Evolutionary conservation across 2,113 vertebrate species (phyloP).

Genomic region (Chitala chitala): DNA sequence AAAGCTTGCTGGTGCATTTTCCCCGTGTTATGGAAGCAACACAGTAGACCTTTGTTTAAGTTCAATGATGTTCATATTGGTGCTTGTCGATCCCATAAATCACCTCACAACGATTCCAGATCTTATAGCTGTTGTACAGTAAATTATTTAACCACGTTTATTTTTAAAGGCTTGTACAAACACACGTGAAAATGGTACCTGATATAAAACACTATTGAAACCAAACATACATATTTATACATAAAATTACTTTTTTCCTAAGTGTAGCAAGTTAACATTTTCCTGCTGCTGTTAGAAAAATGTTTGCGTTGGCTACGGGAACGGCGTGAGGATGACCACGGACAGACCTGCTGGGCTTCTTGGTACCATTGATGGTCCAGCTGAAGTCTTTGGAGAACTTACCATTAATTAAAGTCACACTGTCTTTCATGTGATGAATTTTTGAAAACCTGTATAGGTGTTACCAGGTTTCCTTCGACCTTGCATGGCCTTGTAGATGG

Average conservation of each 20-base stretch:
- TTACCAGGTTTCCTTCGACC: no score
- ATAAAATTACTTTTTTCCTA: background rate
- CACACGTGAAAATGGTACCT: constrained; percentile 36
- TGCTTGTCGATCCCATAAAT: constrained; percentile 4
- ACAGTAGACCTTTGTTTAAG: no score
- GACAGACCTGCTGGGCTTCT: background rate
- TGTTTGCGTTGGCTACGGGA: background rate
- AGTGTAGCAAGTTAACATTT: constrained; percentile 1
- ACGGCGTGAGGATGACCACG: background rate
- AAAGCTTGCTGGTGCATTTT: no score
- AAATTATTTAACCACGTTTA: constrained; percentile 59
- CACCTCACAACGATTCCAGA: constrained; percentile 6
- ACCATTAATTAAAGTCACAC: no score
- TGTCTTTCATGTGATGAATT: no score
- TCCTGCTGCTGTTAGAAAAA: background rate
- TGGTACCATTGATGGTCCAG: no score
- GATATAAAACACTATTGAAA: constrained; percentile 42
- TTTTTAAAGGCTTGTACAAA: constrained; percentile 46
- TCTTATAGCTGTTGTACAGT: constrained; percentile 55
- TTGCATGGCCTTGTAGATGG: no score
- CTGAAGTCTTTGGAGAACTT: no score
- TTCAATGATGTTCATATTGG: background rate
- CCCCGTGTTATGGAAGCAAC: no score
- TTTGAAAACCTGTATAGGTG: no score
- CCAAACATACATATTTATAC: constrained; percentile 42